Base-by-base conservation (phyloP, 2,888 invertebrate species). In the Petrolisthes manimaculis region DNA sequence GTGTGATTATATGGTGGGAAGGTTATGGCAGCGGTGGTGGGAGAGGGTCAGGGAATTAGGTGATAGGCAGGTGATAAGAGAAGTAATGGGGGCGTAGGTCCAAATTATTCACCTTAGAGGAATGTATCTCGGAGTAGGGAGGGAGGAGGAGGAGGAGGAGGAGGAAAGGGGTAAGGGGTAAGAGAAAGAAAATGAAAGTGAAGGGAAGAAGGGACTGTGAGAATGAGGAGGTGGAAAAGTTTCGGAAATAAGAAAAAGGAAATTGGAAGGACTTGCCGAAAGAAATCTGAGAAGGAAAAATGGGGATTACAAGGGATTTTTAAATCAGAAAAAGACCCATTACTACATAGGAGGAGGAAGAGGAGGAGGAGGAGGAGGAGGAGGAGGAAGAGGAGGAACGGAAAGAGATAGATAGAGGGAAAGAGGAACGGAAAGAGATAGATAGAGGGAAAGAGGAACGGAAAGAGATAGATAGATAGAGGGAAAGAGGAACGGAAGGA, bases 21-120 rank as follows among this genome's bases (percentile, higher is more conserved):
- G 71, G 71, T 71, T n/a, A 21, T n/a, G 18, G 21, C 18, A n/a
- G 71, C 21, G 71, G 71, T 71, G 21, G 21, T 71, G 71, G 71
- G 71, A 18, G 71, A 21, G 71, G 71, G 71, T n/a, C 71, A 71
- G 71, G n/a, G 14, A n/a, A 71, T 71, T 71, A 71, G 71, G 71
- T 71, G 71, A 71, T 71, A n/a, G 18, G 71, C n/a, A n/a, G n/a
- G 18, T n/a, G 71, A 71, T 71, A 71, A 71, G 18, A 6, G 21
- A 71, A 71, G n/a, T 71, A 71, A 71, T 71, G 21, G 71, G 71
- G 14, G 71, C 71, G 37, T 37, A 37, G 37, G 37, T 37, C 37
- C 18, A 18, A 18, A 18, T 12, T 61, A 61, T 61, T 9, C 61
- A 61, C 61, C 61, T 61, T 9, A 18, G 61, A 18, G 61, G 12